Percentiles rank a stretch among this genome's conserved stretches.
Evolutionary conservation across 2,113 vertebrate species (phyloP).

Genomic region (Felis chaus): DNA sequence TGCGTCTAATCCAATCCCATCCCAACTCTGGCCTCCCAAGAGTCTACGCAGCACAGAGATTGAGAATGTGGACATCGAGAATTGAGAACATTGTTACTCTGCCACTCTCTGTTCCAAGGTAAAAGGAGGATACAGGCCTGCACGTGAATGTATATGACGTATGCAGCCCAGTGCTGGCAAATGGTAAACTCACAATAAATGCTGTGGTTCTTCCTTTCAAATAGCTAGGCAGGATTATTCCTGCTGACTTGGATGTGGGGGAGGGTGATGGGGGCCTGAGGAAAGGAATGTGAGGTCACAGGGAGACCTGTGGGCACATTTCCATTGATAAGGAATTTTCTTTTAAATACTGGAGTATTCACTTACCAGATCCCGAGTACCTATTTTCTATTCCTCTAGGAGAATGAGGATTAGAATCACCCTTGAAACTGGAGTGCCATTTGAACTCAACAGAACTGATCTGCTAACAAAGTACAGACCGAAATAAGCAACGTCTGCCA

Average conservation of each 20-base stretch:
- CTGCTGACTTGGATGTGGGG: background rate
- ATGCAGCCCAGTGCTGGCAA: background rate
- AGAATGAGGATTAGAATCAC: background rate
- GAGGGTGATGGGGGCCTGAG: background rate
- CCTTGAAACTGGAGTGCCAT: constrained; percentile 38
- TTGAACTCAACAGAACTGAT: constrained; percentile 59
- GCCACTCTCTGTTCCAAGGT: background rate
- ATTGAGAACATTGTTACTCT: background rate
- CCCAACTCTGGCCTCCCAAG: background rate
- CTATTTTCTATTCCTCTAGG: background rate
- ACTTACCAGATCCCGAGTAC: background rate
- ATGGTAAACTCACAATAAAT: background rate
- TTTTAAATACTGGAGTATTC: background rate
- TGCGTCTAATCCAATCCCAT: background rate
- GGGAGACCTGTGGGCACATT: background rate
- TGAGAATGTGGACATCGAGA: background rate
- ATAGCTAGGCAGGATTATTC: background rate
- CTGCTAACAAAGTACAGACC: constrained; percentile 49
- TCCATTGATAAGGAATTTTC: background rate
- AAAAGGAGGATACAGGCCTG: background rate
- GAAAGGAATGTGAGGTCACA: background rate
- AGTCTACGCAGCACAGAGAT: background rate
- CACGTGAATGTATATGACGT: background rate
- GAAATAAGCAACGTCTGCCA: constrained; percentile 47
- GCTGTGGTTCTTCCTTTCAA: background rate